phyloP scores from a whole-genome alignment of 2,888 invertebrate species.

The Cantharis rustica region DNA sequence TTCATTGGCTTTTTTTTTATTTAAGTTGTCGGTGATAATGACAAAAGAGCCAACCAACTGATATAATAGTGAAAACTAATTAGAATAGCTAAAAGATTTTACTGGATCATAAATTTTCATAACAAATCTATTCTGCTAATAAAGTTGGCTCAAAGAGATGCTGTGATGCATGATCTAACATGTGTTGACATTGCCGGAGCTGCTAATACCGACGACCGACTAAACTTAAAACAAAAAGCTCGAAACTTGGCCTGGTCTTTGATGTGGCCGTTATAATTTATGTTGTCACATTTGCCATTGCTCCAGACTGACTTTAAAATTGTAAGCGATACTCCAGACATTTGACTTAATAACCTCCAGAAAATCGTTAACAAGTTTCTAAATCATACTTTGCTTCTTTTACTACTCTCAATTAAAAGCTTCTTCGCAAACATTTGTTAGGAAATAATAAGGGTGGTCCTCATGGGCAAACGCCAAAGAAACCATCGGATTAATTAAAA shows the following conservation, averaged over 20 bases:
- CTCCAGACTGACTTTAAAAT: constrained; percentile 27
- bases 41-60: constrained; percentile 27
- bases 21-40: constrained; percentile 9
- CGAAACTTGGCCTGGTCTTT: constrained; percentile 39
- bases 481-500: no score
- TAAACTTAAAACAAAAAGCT: constrained; percentile 37
- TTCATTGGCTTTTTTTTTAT: constrained; percentile 1
- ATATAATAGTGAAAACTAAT: constrained; percentile 41
- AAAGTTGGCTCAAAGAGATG: constrained; percentile 39
- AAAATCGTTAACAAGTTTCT: constrained; percentile 6
- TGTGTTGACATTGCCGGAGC: constrained; percentile 46
- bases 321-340: constrained; percentile 22
- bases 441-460: not conserved
- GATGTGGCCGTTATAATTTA: constrained; percentile 44
- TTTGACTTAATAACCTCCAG: constrained; percentile 14
- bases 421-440: not conserved
- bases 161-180: constrained; percentile 47
- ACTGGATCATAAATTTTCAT: constrained; percentile 51
- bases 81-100: constrained; percentile 41
- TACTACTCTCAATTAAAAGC: not conserved
- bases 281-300: constrained; percentile 34
- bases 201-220: constrained; percentile 37
- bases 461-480: no score
- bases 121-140: constrained; percentile 52
- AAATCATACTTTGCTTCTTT: not conserved